Conservation (phyloP, 2,113 vertebrate genomes). For the Azemiops feae region DNA sequence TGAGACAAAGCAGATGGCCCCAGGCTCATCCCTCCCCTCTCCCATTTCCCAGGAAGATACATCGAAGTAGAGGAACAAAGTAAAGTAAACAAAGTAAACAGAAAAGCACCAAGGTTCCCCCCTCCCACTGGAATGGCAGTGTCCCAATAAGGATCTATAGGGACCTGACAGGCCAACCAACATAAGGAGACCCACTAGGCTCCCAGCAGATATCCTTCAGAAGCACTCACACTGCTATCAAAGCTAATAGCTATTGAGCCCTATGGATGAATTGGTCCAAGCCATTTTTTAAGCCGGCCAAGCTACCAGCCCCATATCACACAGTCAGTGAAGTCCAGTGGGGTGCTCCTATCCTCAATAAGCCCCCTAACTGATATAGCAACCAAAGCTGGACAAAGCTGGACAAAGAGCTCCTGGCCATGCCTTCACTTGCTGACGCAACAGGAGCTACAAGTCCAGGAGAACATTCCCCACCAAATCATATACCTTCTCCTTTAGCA, state of each 20-base stretch:
- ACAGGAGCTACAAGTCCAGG: not conserved
- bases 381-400: not conserved
- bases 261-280: not conserved
- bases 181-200: not conserved
- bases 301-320: not conserved
- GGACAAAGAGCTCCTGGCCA: not conserved
- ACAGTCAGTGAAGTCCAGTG: not conserved
- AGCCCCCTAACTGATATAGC: not conserved
- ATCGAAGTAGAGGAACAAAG: no score
- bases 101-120: no score
- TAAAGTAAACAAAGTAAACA: no score
- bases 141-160: no score
- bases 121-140: no score
- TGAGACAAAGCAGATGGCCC: no score
- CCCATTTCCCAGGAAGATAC: no score
- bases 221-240: not conserved
- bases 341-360: not conserved
- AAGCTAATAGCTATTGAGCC: not conserved
- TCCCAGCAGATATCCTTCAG: not conserved
- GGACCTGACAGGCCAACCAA: not conserved
- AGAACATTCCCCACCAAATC: not conserved
- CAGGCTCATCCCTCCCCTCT: no score
- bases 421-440: not conserved
- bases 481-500: not conserved
- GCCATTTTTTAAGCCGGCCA: not conserved